phyloP scores from a whole-genome alignment of 2,797 vertebrate species.

The Sardinella longiceps region DNA sequence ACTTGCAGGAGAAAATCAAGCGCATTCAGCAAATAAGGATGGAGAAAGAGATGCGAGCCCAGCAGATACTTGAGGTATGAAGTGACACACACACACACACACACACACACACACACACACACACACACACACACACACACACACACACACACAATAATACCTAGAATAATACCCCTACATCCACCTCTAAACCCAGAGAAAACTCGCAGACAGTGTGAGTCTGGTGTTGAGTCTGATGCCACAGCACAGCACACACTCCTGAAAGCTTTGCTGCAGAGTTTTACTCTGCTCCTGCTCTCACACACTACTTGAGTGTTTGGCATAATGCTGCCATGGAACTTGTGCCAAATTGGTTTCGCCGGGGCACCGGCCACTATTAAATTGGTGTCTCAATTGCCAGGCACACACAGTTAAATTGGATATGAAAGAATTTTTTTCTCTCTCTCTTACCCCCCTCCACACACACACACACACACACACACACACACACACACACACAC shows the following conservation, averaged over 20 bases:
- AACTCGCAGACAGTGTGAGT: background rate
- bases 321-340: constrained; percentile 80
- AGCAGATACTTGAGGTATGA: constrained; percentile 98
- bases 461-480: no score
- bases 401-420: constrained; percentile 83
- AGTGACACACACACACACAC: constrained; percentile 53
- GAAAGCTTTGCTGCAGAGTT: constrained; percentile 74
- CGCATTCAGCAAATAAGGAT: constrained; percentile 98
- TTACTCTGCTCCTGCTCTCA: constrained; percentile 42
- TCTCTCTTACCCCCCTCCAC: background rate
- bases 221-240: background rate
- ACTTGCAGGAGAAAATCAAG: constrained; percentile 94
- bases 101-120: background rate
- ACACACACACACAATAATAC: background rate
- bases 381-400: constrained; percentile 75
- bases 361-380: constrained; percentile 84
- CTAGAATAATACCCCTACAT: background rate
- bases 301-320: constrained; percentile 71
- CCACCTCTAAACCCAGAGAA: background rate
- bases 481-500: background rate
- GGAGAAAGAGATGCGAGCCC: constrained; percentile 98
- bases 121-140: background rate
- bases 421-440: constrained; percentile 71
- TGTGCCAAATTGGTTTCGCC: constrained; percentile 84
- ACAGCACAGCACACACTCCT: constrained; percentile 20